Percentiles rank a stretch among this genome's conserved stretches.
Evolutionary conservation across 2,888 invertebrate genomes (phyloP).

Genomic region (Sinohyriopsis cumingii): DNA sequence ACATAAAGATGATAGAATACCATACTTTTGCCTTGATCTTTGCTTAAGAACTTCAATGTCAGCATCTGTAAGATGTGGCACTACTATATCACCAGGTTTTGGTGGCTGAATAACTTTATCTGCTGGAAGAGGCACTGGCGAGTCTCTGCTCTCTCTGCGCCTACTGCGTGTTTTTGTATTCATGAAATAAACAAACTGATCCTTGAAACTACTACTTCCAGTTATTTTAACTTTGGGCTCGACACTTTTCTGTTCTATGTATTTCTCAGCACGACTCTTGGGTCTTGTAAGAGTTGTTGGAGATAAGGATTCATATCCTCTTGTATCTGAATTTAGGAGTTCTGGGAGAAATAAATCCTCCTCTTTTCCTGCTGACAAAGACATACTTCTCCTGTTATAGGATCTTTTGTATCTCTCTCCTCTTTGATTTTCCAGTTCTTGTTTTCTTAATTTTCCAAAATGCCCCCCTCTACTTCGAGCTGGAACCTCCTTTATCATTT

Average conservation of each 20-base stretch:
- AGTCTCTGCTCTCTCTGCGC: conserved; percentile 49
- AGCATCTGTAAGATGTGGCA: conserved; percentile 64
- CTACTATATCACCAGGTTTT: conserved; percentile 60
- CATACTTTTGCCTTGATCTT: conserved; percentile 19
- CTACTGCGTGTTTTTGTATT: conserved; percentile 65
- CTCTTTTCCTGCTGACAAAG: too few species aligned
- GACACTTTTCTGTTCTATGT: conserved; percentile 36
- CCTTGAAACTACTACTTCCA: conserved; percentile 64
- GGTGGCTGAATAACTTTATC: conserved; percentile 57
- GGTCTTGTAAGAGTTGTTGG: conserved; percentile 5
- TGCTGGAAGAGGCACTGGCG: conserved; percentile 26
- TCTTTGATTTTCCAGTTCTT: too few species aligned
- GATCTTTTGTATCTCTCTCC: too few species aligned
- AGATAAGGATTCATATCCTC: too few species aligned
- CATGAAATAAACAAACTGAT: conserved; percentile 71
- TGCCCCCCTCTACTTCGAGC: conserved; percentile 21
- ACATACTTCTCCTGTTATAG: too few species aligned
- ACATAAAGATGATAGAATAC: background rate
- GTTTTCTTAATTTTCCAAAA: background rate
- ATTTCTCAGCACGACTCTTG: conserved; percentile 30
- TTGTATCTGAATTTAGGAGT: too few species aligned
- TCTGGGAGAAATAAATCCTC: too few species aligned
- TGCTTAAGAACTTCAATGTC: conserved; percentile 58
- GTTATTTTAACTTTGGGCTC: conserved; percentile 68
- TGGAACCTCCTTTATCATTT: conserved; percentile 28